Conservation (phyloP, 2,797 vertebrate genomes). For the Oceanodroma leucorhoa region DNA sequence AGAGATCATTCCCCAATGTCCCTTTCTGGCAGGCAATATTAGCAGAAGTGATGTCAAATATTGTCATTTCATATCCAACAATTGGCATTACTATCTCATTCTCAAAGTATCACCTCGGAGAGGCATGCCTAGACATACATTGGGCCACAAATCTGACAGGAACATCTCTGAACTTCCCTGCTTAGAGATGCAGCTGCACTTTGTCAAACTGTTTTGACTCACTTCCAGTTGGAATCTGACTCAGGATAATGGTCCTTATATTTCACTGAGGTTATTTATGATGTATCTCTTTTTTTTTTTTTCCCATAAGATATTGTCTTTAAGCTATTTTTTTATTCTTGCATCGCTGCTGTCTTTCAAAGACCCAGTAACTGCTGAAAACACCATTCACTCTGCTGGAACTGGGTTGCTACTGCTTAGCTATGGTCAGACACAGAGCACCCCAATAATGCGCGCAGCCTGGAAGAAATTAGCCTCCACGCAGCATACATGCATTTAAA, state of each 20-base stretch:
- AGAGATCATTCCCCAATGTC: conserved; percentile 23
- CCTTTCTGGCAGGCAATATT: conserved; percentile 46
- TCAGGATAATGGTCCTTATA: background rate
- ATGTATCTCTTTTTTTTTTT: background rate
- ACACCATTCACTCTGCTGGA: background rate
- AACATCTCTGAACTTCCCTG: background rate
- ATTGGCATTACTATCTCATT: background rate
- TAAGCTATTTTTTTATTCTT: conserved; percentile 52
- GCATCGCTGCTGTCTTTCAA: conserved; percentile 40
- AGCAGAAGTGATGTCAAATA: conserved; percentile 61
- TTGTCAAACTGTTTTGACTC: background rate
- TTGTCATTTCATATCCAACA: conserved; percentile 55
- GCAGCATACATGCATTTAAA: background rate
- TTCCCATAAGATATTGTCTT: background rate
- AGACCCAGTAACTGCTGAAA: conserved; percentile 26
- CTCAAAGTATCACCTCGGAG: background rate
- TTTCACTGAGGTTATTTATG: background rate
- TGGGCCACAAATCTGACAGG: background rate
- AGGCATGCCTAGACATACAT: conserved; percentile 20
- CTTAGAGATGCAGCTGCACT: background rate
- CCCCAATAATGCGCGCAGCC: conserved; percentile 2
- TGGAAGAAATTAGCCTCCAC: background rate
- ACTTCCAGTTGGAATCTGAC: background rate
- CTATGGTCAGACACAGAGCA: conserved; percentile 39
- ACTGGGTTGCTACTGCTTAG: conserved; percentile 26